A percentile compares a stretch with the other conserved stretches of the same genome.
Conservation (phyloP, 1,140 invertebrate species). For the Asbolus verrucosus region DNA sequence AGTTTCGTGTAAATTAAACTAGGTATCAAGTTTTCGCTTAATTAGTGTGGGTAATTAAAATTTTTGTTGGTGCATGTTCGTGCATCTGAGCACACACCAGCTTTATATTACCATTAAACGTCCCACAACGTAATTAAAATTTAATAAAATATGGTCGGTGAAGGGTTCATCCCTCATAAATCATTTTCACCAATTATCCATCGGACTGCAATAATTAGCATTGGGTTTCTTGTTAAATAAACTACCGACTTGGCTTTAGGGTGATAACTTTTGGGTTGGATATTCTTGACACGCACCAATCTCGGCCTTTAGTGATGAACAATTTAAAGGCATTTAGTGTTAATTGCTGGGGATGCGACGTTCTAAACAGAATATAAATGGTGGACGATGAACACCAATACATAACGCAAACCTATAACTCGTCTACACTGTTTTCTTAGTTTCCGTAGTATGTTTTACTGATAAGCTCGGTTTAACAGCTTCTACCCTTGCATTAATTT, state of each 20-base stretch:
- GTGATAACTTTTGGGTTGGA: slow-evolving; percentile 30
- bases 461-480: too few species aligned
- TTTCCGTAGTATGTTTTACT: not conserved
- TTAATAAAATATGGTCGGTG: slow-evolving; percentile 27
- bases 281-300: slow-evolving; percentile 49
- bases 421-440: not conserved
- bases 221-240: slow-evolving; percentile 34
- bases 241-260: slow-evolving; percentile 13
- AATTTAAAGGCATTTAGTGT: slow-evolving; percentile 51
- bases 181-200: slow-evolving; percentile 32
- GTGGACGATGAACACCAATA: slow-evolving; percentile 48
- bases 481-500: too few species aligned
- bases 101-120: slow-evolving; percentile 17
- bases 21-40: slow-evolving; percentile 9
- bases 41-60: not conserved
- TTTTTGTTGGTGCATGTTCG: not conserved
- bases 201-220: slow-evolving; percentile 24
- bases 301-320: slow-evolving; percentile 49
- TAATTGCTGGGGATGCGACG: slow-evolving; percentile 49
- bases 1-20: too few species aligned
- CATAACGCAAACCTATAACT: slow-evolving; percentile 25
- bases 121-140: slow-evolving; percentile 16
- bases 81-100: not conserved
- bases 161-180: slow-evolving; percentile 24
- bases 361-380: slow-evolving; percentile 53